Percentiles rank a stretch among this genome's conserved stretches.
These are phyloP conservation scores for Gambusia holbrooki DNA, from an alignment of 2,113 vertebrate species.

Conservation along the genomic window DNA sequence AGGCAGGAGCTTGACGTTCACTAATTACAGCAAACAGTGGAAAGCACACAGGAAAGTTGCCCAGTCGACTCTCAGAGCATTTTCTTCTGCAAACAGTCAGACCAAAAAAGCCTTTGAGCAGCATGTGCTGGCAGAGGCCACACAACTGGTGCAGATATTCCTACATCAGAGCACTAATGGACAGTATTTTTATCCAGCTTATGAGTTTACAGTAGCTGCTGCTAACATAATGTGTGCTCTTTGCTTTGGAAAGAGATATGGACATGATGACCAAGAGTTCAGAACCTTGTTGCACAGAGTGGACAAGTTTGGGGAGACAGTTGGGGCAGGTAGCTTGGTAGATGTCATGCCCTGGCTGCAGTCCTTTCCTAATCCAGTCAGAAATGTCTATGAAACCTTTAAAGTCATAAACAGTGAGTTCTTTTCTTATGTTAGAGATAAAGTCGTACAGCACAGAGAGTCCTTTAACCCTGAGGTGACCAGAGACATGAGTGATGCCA, in stretches of 20 bases:
- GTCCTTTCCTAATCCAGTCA: constrained; percentile 87
- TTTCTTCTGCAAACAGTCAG: constrained; percentile 80
- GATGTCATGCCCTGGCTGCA: constrained; percentile 90
- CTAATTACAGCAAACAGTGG: constrained; percentile 83
- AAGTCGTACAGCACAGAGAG: constrained; percentile 82
- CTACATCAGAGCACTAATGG: constrained; percentile 66
- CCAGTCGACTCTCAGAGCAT: constrained; percentile 82
- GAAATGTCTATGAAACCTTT: constrained; percentile 84
- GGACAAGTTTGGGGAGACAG: constrained; percentile 85
- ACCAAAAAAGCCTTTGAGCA: constrained; percentile 80
- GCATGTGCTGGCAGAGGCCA: constrained; percentile 82
- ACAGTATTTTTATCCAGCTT: constrained; percentile 76
- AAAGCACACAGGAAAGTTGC: constrained; percentile 82
- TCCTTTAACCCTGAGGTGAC: constrained; percentile 74
- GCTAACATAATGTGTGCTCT: constrained; percentile 87
- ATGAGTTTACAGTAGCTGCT: constrained; percentile 81
- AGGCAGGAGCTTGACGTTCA: constrained; percentile 84
- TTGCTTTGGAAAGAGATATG: constrained; percentile 87
- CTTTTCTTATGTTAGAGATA: constrained; percentile 80
- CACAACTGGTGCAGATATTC: constrained; percentile 80
- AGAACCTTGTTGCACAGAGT: constrained; percentile 76
- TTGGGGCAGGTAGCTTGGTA: constrained; percentile 87
- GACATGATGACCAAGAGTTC: constrained; percentile 85
- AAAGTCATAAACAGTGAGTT: constrained; percentile 84
- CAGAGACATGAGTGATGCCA: constrained; percentile 84